Base-by-base conservation (phyloP, 2,888 invertebrate genomes). In the Lepidochitona cinerea region DNA sequence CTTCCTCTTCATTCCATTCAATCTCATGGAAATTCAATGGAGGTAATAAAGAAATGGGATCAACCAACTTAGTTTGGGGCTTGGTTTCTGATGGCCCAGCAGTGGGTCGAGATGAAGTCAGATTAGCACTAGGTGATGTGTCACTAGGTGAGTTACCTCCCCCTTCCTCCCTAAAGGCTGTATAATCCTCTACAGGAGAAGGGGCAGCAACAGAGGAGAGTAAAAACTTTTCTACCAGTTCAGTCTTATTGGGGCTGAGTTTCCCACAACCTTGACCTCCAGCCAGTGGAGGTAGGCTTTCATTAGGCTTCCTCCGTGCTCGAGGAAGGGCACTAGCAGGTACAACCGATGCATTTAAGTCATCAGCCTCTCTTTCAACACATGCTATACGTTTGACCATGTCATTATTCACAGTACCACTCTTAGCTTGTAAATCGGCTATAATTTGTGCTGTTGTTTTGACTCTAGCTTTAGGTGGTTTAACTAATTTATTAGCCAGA, bases 381-480 rank as follows among this genome's bases (percentile, higher is more conserved):
- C 80, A 82, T 49, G 86, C 82, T 26, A 90, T 87, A 75, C 86
- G 85, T 37, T 81, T 78, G n/a, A 88, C 84, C 12, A 88, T 84
- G 54, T 82, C 84, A 74, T 83, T 87, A 53, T 84, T 83, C 2
- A 89, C 73, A 59, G 81, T 79, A 69, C 80, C 84, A 70, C 83
- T 93, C 89, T 88, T 93, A 88, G 89, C 93, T 92, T 80, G 93
- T 49, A 96, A 92, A 90, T 95, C 94, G 71, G 94, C 95, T 75
- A 96, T 92, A 72, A 96, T 91, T 90, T 96, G 95, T 87, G 95
- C 94, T 0, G 96, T 96, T 35, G 95, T 95, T 90, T 94, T 94
- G 66, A 95, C 66, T 32, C 59, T 59, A 7, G 59, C 59, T 37
- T 66, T 66, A 23, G 66, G 66, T 23, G 66, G 35, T 36, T 66